Evolutionary conservation across 2,888 invertebrate genomes (phyloP).

Genomic region (Xestia xanthographa): DNA sequence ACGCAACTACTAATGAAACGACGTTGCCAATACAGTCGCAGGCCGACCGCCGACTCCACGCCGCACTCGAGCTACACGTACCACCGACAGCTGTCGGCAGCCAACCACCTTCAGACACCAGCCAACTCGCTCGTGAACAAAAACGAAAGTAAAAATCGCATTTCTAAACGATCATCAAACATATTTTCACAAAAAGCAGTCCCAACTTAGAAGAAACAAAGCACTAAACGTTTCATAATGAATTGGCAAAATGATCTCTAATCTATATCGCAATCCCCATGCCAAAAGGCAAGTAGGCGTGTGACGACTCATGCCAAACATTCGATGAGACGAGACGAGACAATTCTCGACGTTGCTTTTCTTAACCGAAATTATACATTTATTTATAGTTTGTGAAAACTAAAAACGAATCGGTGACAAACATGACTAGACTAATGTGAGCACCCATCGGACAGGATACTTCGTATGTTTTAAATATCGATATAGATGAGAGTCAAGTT

Average conservation of each 20-base stretch:
- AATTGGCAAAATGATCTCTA: slow-evolving; percentile 74
- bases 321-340: slow-evolving; percentile 76
- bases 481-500: slow-evolving; percentile 64
- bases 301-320: slow-evolving; percentile 81
- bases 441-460: slow-evolving; percentile 49
- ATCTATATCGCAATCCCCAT: slow-evolving; percentile 73
- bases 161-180: slow-evolving; percentile 32
- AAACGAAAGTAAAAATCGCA: slow-evolving; percentile 45
- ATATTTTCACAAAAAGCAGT: slow-evolving; percentile 44
- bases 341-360: slow-evolving; percentile 73
- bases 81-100: background rate
- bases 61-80: slow-evolving; percentile 46
- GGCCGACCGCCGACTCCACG: slow-evolving; percentile 58
- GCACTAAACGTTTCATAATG: slow-evolving; percentile 71
- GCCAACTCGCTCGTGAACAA: slow-evolving; percentile 25
- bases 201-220: slow-evolving; percentile 51
- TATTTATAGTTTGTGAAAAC: slow-evolving; percentile 67
- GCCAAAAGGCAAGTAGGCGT: slow-evolving; percentile 81
- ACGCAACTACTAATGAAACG: slow-evolving; percentile 82
- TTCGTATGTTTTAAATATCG: slow-evolving; percentile 61
- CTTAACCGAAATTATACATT: slow-evolving; percentile 65
- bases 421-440: slow-evolving; percentile 59
- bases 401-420: slow-evolving; percentile 69
- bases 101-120: slow-evolving; percentile 15
- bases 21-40: slow-evolving; percentile 72